Conservation (phyloP, 2,888 invertebrate genomes). For the Willowsia nigromaculata region DNA sequence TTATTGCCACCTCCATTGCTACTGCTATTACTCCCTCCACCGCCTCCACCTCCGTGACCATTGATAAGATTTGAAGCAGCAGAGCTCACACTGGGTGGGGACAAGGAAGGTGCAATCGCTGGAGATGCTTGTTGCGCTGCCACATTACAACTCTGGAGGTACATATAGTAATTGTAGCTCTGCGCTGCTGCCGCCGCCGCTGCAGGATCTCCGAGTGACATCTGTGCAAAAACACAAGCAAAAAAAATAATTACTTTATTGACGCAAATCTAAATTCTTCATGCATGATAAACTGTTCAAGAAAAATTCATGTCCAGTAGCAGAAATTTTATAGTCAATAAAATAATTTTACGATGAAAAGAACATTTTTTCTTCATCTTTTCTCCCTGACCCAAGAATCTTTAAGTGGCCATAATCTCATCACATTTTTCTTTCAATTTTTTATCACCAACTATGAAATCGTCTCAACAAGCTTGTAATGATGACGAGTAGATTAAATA, state of each 20-base stretch:
- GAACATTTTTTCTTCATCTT: background rate
- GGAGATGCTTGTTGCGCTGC: conserved; percentile 79
- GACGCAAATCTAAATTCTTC: no score
- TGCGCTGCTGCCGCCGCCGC: conserved; percentile 77
- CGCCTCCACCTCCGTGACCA: conserved; percentile 49
- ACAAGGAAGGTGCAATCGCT: conserved; percentile 72
- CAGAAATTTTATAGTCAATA: conserved; percentile 21
- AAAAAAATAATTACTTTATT: no score
- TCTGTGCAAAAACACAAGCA: conserved; percentile 47
- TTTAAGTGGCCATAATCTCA: conserved; percentile 38
- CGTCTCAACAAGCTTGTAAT: conserved; percentile 39
- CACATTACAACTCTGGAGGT: conserved; percentile 83
- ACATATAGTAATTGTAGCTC: conserved; percentile 85
- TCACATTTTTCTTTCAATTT: conserved; percentile 4
- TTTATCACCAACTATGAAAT: no score
- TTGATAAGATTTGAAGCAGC: conserved; percentile 57
- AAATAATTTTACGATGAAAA: background rate
- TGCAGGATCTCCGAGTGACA: conserved; percentile 73
- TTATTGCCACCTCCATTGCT: conserved; percentile 9
- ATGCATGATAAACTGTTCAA: background rate
- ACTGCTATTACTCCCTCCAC: background rate
- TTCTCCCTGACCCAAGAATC: conserved; percentile 51
- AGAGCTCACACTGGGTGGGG: conserved; percentile 68
- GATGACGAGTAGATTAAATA: no score
- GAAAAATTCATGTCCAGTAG: conserved; percentile 30